Evolutionary conservation across 2,888 invertebrate genomes (phyloP).

Genomic region (Coleophora deauratella): DNA sequence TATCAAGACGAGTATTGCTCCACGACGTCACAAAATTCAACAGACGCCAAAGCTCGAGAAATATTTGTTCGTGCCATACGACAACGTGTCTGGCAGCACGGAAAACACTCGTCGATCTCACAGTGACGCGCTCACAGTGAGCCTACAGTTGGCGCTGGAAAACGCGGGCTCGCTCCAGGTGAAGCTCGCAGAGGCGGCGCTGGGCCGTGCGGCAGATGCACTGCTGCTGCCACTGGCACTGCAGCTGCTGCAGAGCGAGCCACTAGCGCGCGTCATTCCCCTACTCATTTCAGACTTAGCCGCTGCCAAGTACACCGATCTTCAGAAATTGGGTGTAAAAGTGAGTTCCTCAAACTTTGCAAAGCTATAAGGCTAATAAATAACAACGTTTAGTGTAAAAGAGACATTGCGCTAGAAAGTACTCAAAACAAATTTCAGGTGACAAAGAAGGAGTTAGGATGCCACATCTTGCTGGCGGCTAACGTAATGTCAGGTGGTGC

Average conservation of each 20-base stretch:
- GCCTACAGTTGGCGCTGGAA: constrained; percentile 84
- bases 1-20: constrained; percentile 91
- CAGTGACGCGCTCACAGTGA: constrained; percentile 77
- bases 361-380: too few species aligned
- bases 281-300: constrained; percentile 56
- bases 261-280: constrained; percentile 78
- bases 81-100: constrained; percentile 56
- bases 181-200: constrained; percentile 81
- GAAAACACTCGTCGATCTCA: constrained; percentile 77
- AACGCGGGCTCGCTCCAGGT: constrained; percentile 82
- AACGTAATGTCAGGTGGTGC: constrained; percentile 79
- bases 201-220: constrained; percentile 77
- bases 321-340: constrained; percentile 78
- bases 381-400: too few species aligned
- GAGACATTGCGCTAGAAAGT: too few species aligned
- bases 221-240: constrained; percentile 76
- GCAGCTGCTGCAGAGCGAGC: constrained; percentile 81
- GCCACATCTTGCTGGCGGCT: too few species aligned
- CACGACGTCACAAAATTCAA: constrained; percentile 85
- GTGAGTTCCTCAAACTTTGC: constrained; percentile 32
- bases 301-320: constrained; percentile 66
- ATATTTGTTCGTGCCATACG: constrained; percentile 86
- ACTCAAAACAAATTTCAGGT: constrained; percentile 19
- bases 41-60: constrained; percentile 87
- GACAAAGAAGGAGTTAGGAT: constrained; percentile 72